A percentile compares a stretch with the other conserved stretches of the same genome.
Evolutionary conservation across 2,888 invertebrate species (phyloP).

Genomic region (Himalopsyche tibetana): DNA sequence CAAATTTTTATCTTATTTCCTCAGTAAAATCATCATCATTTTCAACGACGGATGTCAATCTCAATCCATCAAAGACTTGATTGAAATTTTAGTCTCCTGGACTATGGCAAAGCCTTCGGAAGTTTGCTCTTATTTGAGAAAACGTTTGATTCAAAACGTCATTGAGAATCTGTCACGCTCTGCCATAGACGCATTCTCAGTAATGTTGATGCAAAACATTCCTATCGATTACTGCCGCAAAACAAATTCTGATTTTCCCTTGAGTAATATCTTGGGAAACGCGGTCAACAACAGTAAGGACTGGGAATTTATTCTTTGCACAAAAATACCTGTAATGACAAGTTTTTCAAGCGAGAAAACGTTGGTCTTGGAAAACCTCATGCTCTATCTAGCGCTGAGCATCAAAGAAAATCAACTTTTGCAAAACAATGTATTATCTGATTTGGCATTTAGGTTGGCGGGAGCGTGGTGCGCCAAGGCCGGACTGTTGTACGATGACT

Average conservation of each 20-base stretch:
- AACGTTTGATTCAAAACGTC: conserved; percentile 74
- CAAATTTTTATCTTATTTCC: conserved; percentile 75
- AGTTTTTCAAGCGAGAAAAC: conserved; percentile 74
- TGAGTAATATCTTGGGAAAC: conserved; percentile 76
- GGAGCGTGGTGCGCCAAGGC: conserved; percentile 83
- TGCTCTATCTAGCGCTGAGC: conserved; percentile 78
- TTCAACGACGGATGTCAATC: conserved; percentile 75
- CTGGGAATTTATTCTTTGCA: conserved; percentile 83
- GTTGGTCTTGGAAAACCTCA: conserved; percentile 77
- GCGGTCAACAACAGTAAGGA: conserved; percentile 74
- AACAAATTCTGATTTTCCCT: conserved; percentile 69
- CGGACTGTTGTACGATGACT: conserved; percentile 78
- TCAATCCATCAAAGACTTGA: conserved; percentile 74
- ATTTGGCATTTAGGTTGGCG: conserved; percentile 77
- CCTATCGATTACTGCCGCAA: conserved; percentile 72
- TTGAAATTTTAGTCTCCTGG: conserved; percentile 78
- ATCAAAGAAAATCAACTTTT: conserved; percentile 69
- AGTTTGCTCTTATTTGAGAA: conserved; percentile 70
- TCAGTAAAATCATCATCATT: conserved; percentile 80
- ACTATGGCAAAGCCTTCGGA: conserved; percentile 70
- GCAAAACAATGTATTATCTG: conserved; percentile 70
- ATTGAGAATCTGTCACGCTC: conserved; percentile 77
- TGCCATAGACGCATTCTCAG: conserved; percentile 78
- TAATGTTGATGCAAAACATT: conserved; percentile 77
- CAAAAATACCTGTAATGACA: conserved; percentile 78